Evolutionary conservation across 2,888 invertebrate species (phyloP).

Genomic region (Lasioglossum vierecki): DNA sequence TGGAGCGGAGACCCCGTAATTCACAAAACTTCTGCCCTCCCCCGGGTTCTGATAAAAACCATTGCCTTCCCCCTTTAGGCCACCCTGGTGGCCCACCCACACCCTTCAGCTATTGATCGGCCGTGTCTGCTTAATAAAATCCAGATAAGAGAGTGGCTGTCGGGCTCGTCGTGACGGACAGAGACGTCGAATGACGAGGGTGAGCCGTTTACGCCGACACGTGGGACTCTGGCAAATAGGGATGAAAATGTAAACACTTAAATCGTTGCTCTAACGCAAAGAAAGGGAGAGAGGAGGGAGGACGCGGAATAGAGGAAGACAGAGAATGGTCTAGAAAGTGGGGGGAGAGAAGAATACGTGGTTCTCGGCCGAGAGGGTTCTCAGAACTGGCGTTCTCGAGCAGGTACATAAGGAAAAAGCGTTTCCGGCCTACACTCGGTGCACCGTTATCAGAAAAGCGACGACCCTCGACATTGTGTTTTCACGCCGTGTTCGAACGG

Average conservation of each 20-base stretch:
- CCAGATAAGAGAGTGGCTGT: constrained; percentile 63
- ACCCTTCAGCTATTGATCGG: constrained; percentile 63
- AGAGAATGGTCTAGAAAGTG: no score
- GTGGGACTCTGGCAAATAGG: constrained; percentile 39
- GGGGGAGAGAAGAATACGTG: constrained; percentile 1
- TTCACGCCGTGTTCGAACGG: constrained; percentile 14
- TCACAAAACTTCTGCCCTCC: constrained; percentile 62
- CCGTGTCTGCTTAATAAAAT: constrained; percentile 66
- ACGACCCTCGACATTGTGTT: constrained; percentile 21
- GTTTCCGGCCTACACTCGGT: constrained; percentile 13
- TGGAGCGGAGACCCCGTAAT: constrained; percentile 50
- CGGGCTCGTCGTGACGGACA: neutral
- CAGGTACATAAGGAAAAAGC: constrained; percentile 30
- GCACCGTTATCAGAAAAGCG: constrained; percentile 51
- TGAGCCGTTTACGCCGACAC: constrained; percentile 24
- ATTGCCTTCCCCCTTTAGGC: constrained; percentile 22
- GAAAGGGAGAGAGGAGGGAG: no score
- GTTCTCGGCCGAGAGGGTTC: constrained; percentile 13
- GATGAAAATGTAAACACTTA: constrained; percentile 57
- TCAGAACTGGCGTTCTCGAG: constrained; percentile 15
- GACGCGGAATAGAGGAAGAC: no score
- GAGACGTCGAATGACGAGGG: neutral
- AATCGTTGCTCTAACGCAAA: constrained; percentile 18
- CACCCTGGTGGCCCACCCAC: neutral
- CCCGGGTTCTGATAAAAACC: constrained; percentile 59